Evolutionary conservation across 2,888 invertebrate species (phyloP), one percentile per base, ranked within the genome.

Genomic region (Dilophus febrilis): DNA sequence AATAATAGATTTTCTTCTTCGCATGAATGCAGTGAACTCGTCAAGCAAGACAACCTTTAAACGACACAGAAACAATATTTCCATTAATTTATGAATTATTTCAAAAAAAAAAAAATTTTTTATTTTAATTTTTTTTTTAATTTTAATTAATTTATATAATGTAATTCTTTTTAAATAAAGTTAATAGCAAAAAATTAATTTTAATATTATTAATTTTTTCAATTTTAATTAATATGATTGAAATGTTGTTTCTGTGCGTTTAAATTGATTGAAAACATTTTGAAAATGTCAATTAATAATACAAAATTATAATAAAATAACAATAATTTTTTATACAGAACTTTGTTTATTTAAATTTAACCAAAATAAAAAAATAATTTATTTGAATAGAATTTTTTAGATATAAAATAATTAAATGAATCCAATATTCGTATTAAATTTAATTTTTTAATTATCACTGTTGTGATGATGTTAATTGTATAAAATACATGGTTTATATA

Each of bases 51-150:
- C 67, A 68, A 71, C 70, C 70, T 71, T 70, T 61, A 51, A 42
- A 63, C 62, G 22, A 70, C 66, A 69, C 67, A 68, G 64, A 63
- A 64, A 63, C 64, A 67, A 64, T 54, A 64, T 61, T 47, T 63
- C 60, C 61, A 55, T 61, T 58, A 61, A 58, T 56, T 51, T 50
- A 49, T 29, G 17, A 28, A 14, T 14, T 34, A 14, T 16, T 27
- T 18, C 18, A 6, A 26, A 34, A 22, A 2, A 4, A 33, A 33
- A n/a, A n/a, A n/a, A n/a, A n/a, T n/a, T n/a, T n/a, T n/a, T n/a
- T n/a, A n/a, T n/a, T n/a, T n/a, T n/a, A n/a, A n/a, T n/a, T n/a
- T n/a, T n/a, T n/a, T n/a, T n/a, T n/a, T n/a, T n/a, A n/a, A n/a
- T n/a, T n/a, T n/a, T n/a, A n/a, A 27, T 27, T 8, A 14, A 35